Base-by-base conservation (phyloP, 2,797 vertebrate species). In the Cyclopterus lumpus region DNA sequence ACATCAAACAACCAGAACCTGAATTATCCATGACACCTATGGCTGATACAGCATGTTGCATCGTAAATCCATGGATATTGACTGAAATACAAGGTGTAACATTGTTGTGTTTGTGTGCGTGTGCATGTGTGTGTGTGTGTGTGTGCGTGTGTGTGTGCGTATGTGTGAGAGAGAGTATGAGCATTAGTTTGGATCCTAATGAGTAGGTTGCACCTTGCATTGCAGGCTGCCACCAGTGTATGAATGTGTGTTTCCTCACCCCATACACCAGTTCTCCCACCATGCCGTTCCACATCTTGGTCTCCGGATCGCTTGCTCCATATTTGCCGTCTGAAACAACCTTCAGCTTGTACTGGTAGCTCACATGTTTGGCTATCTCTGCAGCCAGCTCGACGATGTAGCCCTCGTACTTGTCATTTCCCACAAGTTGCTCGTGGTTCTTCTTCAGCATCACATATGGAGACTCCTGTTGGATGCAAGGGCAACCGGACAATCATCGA, bases 381-480 rank as follows among this genome's bases (percentile, higher is more conserved):
- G 97, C 96, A 0, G 98, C 98, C 36, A 99, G 93, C 89, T 99
- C 98, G 22, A 99, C 98, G 0, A 97, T 99, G 92, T 99, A 99
- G 74, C 98, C 98, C 88, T 99, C 98, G 0, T 99, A 99, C 83
- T 95, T 96, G 79, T 98, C 96, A 0, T 99, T 99, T 44, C 98
- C 98, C 71, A 91, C 92, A 48, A 98, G 95, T 86, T 97, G 96
- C 72, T 99, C 98, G 12, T 97, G 97, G 0, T 98, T 99, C 91
- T 99, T 99, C 94, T 99, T 99, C 77, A 97, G 93, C 98, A 99
- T 99, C 87, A 99, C 98, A 0, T 99, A 99, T 0, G 98, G 98
- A 18, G 98, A 95, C 92, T 99, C 98, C 98, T 99, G 91, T 79
- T 38, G 57, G 85, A 77, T 6, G 28, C 0, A 49, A 59, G 7